Evolutionary conservation across 2,888 invertebrate species (phyloP).

Genomic region (Sussaba pulchella): DNA sequence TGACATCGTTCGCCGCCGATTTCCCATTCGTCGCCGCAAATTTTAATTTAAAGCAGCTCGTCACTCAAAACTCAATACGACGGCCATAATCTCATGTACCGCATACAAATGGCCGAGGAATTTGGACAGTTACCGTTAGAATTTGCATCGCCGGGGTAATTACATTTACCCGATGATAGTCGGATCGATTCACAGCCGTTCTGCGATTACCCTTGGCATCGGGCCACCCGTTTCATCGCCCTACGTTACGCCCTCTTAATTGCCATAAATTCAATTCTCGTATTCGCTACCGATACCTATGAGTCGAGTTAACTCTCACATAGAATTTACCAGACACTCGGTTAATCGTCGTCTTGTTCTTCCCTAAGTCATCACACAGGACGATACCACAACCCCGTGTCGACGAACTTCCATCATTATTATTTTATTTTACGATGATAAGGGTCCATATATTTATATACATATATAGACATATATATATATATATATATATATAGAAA

Average conservation of each 20-base stretch:
- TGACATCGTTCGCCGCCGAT: no score
- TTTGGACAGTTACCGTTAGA: not conserved
- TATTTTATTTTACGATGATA: no score
- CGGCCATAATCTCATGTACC: not conserved
- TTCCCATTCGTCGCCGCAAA: no score
- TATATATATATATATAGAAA: not conserved
- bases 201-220: conserved; percentile 4
- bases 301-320: not conserved
- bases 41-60: no score
- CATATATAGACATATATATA: no score
- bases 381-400: no score
- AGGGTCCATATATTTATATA: no score
- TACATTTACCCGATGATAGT: conserved; percentile 29
- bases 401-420: no score
- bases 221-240: not conserved
- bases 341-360: not conserved
- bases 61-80: not conserved
- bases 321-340: not conserved
- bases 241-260: conserved; percentile 34
- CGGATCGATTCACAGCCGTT: conserved; percentile 17
- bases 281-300: conserved; percentile 5
- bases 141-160: not conserved
- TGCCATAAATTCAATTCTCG: conserved; percentile 31
- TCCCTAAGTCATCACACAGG: no score
- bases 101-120: not conserved